Percentiles rank a stretch among this genome's conserved stretches.
These are phyloP conservation scores for Ceriagrion tenellum DNA, from an alignment of 2,888 invertebrate genomes.

Conservation along the genomic window DNA sequence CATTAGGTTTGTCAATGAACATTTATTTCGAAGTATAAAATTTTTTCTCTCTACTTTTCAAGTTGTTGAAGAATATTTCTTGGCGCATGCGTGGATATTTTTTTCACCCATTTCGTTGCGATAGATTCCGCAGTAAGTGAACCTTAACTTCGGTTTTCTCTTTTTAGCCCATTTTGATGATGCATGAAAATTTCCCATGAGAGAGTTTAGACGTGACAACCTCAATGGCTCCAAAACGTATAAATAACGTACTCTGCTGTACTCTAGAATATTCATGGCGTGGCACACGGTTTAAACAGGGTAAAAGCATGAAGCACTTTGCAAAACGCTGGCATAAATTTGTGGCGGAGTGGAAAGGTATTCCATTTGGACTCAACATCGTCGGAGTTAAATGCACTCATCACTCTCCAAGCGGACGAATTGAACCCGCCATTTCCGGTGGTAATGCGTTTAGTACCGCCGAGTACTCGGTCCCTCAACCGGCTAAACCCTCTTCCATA, in stretches of 20 bases:
- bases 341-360: background rate
- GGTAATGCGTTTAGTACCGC: background rate
- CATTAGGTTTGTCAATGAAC: too few relatives aligned
- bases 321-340: background rate
- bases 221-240: background rate
- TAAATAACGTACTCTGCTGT: background rate
- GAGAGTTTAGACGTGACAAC: background rate
- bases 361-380: background rate
- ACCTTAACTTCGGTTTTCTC: too few relatives aligned
- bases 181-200: too few relatives aligned
- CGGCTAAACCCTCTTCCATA: too few relatives aligned
- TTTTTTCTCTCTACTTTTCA: too few relatives aligned
- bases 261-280: background rate
- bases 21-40: too few relatives aligned
- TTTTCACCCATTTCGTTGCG: too few relatives aligned
- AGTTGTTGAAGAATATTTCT: too few relatives aligned
- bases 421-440: background rate
- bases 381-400: background rate
- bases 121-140: too few relatives aligned
- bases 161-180: too few relatives aligned
- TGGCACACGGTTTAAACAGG: background rate
- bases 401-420: background rate
- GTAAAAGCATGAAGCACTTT: background rate
- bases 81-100: too few relatives aligned
- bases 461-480: background rate